phyloP scores from a whole-genome alignment of 2,797 vertebrate species.

The Pseudochromis fuscus region DNA sequence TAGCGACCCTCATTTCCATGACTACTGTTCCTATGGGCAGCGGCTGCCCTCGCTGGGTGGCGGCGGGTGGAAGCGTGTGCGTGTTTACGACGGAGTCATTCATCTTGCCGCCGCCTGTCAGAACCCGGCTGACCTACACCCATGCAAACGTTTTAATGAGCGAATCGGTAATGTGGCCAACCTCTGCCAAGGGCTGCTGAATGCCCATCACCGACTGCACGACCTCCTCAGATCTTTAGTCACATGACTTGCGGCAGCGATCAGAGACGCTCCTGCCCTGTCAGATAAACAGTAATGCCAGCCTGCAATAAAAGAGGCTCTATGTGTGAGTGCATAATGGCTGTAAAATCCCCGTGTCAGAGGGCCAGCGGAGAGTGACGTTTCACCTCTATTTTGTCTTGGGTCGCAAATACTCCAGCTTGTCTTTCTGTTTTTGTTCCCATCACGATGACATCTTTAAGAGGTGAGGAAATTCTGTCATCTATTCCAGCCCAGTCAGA shows the following conservation, averaged over 20 bases:
- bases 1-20: conserved; percentile 66
- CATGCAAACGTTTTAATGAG: conserved; percentile 71
- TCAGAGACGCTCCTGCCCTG: conserved; percentile 18
- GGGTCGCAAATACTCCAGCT: conserved; percentile 57
- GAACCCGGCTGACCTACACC: conserved; percentile 59
- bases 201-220: conserved; percentile 46
- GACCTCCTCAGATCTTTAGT: conserved; percentile 48
- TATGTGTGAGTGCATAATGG: conserved; percentile 20
- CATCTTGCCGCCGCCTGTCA: conserved; percentile 71
- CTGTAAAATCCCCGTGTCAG: conserved; percentile 41
- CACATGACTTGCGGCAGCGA: conserved; percentile 45
- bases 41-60: conserved; percentile 37
- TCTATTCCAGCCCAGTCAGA: conserved; percentile 47
- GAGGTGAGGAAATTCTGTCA: conserved; percentile 65
- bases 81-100: conserved; percentile 58
- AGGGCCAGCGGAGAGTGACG: conserved; percentile 26
- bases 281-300: not conserved
- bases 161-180: conserved; percentile 54
- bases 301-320: conserved; percentile 6
- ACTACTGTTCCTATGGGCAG: conserved; percentile 59
- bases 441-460: conserved; percentile 61
- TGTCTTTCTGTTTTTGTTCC: conserved; percentile 27
- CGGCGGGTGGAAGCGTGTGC: conserved; percentile 29
- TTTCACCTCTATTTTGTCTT: conserved; percentile 40
- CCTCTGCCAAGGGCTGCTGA: conserved; percentile 47